Conservation (phyloP, 2,888 invertebrate species). For the Lacanobia wlatinum region DNA sequence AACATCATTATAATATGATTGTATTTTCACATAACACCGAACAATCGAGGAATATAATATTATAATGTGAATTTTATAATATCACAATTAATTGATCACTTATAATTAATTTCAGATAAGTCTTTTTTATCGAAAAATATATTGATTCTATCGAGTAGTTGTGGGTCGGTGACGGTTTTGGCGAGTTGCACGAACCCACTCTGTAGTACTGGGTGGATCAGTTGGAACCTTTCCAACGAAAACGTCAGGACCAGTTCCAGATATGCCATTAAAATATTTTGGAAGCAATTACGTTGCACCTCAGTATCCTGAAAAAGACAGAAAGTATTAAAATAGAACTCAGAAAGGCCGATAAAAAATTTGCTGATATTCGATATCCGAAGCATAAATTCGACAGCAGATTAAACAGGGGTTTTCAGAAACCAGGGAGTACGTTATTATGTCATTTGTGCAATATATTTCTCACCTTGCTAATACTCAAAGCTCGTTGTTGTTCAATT, state of each 20-base stretch:
- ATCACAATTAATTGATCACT: slow-evolving; percentile 85
- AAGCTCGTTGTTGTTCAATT: slow-evolving; percentile 95
- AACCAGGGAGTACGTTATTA: neutral
- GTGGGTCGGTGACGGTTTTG: slow-evolving; percentile 87
- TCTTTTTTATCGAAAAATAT: slow-evolving; percentile 90
- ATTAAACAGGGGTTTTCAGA: neutral
- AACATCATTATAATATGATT: slow-evolving; percentile 77
- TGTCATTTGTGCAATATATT: neutral
- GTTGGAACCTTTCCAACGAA: slow-evolving; percentile 91
- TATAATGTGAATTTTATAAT: slow-evolving; percentile 75
- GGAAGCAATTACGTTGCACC: slow-evolving; percentile 95
- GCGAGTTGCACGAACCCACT: slow-evolving; percentile 85
- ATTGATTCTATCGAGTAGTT: slow-evolving; percentile 88
- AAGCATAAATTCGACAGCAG: neutral
- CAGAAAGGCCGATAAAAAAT: neutral
- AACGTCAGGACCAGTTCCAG: slow-evolving; percentile 94
- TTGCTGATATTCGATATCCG: too few relatives aligned
- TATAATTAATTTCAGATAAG: slow-evolving; percentile 84
- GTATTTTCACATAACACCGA: slow-evolving; percentile 86
- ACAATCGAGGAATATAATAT: slow-evolving; percentile 83
- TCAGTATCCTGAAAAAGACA: slow-evolving; percentile 93
- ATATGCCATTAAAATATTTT: slow-evolving; percentile 96
- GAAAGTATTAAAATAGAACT: neutral
- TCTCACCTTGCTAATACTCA: slow-evolving; percentile 95
- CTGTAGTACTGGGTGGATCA: slow-evolving; percentile 86